Conservation (phyloP, 2,113 vertebrate species). For the Gallinago jamesoni region DNA sequence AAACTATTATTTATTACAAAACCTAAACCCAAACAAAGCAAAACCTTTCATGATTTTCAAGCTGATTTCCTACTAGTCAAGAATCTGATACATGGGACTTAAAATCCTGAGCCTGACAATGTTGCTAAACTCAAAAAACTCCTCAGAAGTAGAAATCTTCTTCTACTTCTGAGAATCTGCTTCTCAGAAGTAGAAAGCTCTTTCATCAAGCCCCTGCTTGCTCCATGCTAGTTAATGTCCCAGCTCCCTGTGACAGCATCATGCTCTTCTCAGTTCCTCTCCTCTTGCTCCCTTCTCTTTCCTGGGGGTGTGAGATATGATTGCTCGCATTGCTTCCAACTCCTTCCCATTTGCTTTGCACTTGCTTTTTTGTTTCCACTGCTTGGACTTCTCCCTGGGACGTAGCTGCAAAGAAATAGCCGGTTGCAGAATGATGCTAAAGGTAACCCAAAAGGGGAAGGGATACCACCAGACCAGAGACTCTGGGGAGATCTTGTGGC, state of each 20-base stretch:
- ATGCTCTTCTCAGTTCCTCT: neutral
- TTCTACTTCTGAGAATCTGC: neutral
- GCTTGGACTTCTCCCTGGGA: neutral
- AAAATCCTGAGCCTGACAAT: neutral
- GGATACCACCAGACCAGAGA: neutral
- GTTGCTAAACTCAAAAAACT: neutral
- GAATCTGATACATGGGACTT: neutral
- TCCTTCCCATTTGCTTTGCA: neutral
- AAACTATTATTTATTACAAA: neutral
- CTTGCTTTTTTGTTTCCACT: neutral
- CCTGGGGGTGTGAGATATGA: accelerated
- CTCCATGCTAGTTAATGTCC: neutral
- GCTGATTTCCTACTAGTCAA: neutral
- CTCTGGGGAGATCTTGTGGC: neutral
- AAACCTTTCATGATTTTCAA: neutral
- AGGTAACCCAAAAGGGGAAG: neutral
- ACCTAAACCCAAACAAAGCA: neutral
- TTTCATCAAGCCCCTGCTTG: neutral
- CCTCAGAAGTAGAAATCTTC: neutral
- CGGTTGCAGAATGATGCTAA: neutral
- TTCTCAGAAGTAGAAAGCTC: neutral
- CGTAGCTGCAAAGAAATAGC: neutral
- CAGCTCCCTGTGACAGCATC: neutral
- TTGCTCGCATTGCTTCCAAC: accelerated
- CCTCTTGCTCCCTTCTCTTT: neutral